Evolutionary conservation across 1,140 invertebrate genomes (phyloP), one percentile per base, ranked within the genome.

Genomic region (Bombus superbus): DNA sequence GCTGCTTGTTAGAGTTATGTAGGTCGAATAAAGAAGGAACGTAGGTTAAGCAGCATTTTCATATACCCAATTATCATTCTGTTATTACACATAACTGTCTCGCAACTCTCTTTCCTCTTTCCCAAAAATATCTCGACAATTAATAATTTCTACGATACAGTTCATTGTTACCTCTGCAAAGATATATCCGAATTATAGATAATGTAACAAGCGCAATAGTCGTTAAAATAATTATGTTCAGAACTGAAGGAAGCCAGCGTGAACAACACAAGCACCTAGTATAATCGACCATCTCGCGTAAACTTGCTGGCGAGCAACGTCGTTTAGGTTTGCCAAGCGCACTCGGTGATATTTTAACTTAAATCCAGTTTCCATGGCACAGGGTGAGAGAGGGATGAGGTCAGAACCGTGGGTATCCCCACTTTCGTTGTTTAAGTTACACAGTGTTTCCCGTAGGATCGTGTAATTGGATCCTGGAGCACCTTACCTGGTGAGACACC

Each of bases 381-480:
- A 68, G 66, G 38, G 64, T 13, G 57, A 25, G 28, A 76, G 75
- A 71, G 47, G 75, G 38, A 28, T 42, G 66, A 64, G 53, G 64
- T 69, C 82, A 28, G 28, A 47, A n/a, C 35, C 53, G 40, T 59
- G n/a, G 40, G 15, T 79, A 77, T n/a, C 35, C 28, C 38, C 73
- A 47, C 68, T 47, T 8, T 44, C 71, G 40, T 81, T 88, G 68
- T 85, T 81, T 53, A 81, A 83, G 81, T 89, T 78, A 68, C 53
- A 78, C 62, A 76, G 75, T 53, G 62, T 57, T 75, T 83, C 66
- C 74, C 42, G 42, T 40, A 78, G 72, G 84, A 87, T 89, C 74
- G 79, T 69, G 72, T 88, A 80, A 89, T 90, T 88, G 86, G 81
- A 76, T 88, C 78, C 68, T 44, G 32, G 78, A 88, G 66, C 53